Evolutionary conservation across 2,888 invertebrate species (phyloP), one percentile per base, ranked within the genome.

Genomic region (Drosophila seclusa): DNA sequence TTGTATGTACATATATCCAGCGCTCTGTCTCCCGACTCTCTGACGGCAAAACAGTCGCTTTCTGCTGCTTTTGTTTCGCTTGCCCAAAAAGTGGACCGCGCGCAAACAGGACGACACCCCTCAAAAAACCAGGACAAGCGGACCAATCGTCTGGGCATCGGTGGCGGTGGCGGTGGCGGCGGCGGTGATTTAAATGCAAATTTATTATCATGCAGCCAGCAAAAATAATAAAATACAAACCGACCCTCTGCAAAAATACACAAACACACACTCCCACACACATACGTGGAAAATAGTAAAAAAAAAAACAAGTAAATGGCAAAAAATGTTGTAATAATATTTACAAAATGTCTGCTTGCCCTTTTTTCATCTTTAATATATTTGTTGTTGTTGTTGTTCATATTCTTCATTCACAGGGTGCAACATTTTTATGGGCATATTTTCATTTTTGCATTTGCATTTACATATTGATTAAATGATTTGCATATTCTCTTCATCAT

Each of bases 151-250:
- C 65, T 66, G 75, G 68, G 67, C 48, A 38, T 48, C 58, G 62
- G 71, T 32, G 21, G 60, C 38, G 59, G 70, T 31, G 21, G 59
- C 38, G 42, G 54, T 49, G 68, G 38, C 53, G 67, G 68, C 69
- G 81, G 73, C 90, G 90, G 87, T 87, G 90, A 87, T 87, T 87
- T 87, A 87, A 87, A 87, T 87, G 87, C 90, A 87, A 87, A 87
- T 87, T 87, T 87, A 87, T 87, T 83, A 88, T 83, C 90, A 83
- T 83, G 89, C 85, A 85, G 88, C 83, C 72, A 71, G 73, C 76
- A 74, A 87, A 87, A 87, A 83, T 71, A 75, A 79, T 68, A 74
- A 65, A 78, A 72, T 60, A 61, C 63, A 75, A 77, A 62, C 62
- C 55, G 64, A 76, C 54, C 68, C 71, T 50, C 70, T 57, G 52